Evolutionary conservation across 2,797 vertebrate species (phyloP).

Genomic region (Hirundo rustica): DNA sequence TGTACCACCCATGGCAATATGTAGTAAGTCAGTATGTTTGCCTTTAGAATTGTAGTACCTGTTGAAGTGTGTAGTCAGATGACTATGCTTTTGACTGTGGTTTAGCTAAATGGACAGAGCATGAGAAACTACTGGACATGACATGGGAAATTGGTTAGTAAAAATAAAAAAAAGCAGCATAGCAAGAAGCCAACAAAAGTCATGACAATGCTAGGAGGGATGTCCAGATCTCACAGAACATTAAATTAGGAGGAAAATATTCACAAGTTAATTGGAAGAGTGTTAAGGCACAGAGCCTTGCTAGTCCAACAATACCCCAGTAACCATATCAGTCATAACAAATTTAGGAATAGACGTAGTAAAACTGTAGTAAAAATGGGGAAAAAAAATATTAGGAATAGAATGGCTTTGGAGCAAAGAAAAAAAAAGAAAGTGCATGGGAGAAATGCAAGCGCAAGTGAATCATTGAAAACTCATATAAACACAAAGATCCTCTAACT

Average conservation of each 20-base stretch:
- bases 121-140: neutral
- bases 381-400: neutral
- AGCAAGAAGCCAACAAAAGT: neutral
- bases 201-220: neutral
- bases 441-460: neutral
- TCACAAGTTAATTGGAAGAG: neutral
- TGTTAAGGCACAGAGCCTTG: neutral
- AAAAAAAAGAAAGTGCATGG: neutral
- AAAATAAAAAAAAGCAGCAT: neutral
- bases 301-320: neutral
- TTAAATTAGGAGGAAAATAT: neutral
- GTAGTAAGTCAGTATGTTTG: neutral
- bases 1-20: accelerated
- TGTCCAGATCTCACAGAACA: neutral
- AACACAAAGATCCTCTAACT: no score
- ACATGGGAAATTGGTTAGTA: neutral
- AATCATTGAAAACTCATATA: no score
- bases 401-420: neutral
- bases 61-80: neutral
- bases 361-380: neutral
- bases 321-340: neutral
- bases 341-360: neutral
- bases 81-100: neutral
- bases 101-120: neutral
- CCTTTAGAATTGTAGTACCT: neutral